Evolutionary conservation across 1,140 invertebrate species (phyloP).

Genomic region (Dufourea novaeangliae): DNA sequence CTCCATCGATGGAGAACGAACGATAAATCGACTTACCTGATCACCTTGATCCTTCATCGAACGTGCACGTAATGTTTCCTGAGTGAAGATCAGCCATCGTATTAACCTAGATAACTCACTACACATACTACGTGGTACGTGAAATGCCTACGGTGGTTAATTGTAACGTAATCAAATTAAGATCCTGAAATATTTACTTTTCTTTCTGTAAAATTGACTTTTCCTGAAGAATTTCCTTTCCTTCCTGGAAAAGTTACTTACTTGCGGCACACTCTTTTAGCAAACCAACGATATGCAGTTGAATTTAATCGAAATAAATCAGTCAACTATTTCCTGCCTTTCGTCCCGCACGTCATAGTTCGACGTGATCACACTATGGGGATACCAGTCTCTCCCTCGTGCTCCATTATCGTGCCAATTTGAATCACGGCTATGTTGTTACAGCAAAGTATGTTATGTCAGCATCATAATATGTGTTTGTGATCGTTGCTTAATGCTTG

Average conservation of each 20-base stretch:
- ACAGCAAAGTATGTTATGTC: conserved; percentile 1
- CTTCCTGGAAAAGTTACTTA: too few relatives aligned
- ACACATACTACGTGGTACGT: conserved; percentile 10
- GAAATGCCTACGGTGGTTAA: not conserved
- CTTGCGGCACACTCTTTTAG: not conserved
- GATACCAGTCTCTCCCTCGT: conserved; percentile 15
- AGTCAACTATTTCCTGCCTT: conserved; percentile 21
- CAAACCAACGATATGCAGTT: too few relatives aligned
- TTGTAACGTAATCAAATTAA: not conserved
- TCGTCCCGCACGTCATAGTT: not conserved
- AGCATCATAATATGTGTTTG: conserved; percentile 15
- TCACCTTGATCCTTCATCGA: conserved; percentile 39
- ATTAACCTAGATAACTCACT: conserved; percentile 19
- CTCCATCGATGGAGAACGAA: conserved; percentile 2
- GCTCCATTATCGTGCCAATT: conserved; percentile 14
- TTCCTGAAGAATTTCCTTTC: not conserved
- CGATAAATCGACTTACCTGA: conserved; percentile 37
- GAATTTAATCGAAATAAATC: too few relatives aligned
- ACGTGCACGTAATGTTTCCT: conserved; percentile 4
- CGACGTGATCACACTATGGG: not conserved
- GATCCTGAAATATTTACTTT: too few relatives aligned
- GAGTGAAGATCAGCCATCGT: conserved; percentile 6
- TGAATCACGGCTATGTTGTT: conserved; percentile 12
- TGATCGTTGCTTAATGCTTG: not conserved
- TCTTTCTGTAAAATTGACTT: not conserved